phyloP scores from a whole-genome alignment of 2,113 vertebrate species.

The Cepphus grylle region DNA sequence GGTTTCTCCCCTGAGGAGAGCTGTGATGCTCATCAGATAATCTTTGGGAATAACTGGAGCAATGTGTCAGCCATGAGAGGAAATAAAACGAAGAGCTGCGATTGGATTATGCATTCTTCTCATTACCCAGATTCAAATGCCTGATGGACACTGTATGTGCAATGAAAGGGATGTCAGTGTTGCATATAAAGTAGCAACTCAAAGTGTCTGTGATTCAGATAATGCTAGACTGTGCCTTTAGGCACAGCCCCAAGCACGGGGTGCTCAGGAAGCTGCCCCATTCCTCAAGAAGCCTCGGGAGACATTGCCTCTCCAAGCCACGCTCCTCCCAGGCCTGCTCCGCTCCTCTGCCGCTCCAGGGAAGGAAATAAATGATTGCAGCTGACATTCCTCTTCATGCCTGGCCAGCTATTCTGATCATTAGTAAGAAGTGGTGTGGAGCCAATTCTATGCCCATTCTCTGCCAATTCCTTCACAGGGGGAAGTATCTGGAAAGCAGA shows the following conservation, averaged over 20 bases:
- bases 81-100: neutral
- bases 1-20: neutral
- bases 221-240: neutral
- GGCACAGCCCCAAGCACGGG: neutral
- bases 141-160: neutral
- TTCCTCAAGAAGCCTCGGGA: neutral
- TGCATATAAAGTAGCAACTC: conserved; percentile 11
- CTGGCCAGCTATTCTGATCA: conserved; percentile 15
- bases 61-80: neutral
- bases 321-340: neutral
- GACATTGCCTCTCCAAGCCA: neutral
- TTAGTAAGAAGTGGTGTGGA: conserved; percentile 33
- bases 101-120: conserved; percentile 39
- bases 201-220: neutral
- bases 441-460: neutral
- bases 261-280: neutral
- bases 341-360: neutral
- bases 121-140: conserved; percentile 17
- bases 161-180: neutral
- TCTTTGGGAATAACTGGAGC: conserved; percentile 27
- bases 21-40: neutral
- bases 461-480: conserved; percentile 14
- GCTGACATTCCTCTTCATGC: conserved; percentile 31
- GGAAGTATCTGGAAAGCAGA: neutral
- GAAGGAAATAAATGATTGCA: conserved; percentile 8